Evolutionary conservation across 2,888 invertebrate species (phyloP), one percentile per base, ranked within the genome.

Genomic region (Tetheella fluctuosa): DNA sequence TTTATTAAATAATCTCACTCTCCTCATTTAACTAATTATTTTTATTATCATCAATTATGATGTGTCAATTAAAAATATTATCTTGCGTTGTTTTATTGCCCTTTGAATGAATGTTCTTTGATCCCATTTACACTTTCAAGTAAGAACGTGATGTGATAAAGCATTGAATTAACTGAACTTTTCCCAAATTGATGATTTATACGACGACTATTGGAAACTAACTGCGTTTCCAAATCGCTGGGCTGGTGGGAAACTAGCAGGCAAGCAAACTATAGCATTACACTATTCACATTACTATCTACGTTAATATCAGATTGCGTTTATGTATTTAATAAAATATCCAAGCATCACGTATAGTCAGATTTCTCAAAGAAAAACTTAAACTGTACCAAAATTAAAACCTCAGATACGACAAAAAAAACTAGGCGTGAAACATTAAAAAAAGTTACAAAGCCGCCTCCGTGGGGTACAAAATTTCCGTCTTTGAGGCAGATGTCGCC

Each of bases 11-110:
- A 30, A 30, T 30, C 10, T 30, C 10, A 28, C 7, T 8, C 85
- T 87, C n/a, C n/a, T n/a, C n/a, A n/a, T n/a, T 84, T 65, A 78
- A 84, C 85, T 85, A 85, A 88, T 87, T 86, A 84, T n/a, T 48
- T 20, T 48, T 48, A 42, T n/a, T 17, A 42, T 17, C 13, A 48
- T 20, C 20, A 48, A 48, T 48, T 48, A 20, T n/a, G 5, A 17
- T 15, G 17, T 42, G 42, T 17, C 42, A 42, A n/a, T 48, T 20
- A n/a, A 20, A 4, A 20, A 20, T 20, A 20, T 8, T n/a, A 48
- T 48, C 7, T 1, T 15, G 1, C 3, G 1, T 48, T 48, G 48
- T 48, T 48, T 20, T 48, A n/a, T 20, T 2, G 20, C 7, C 17
- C 10, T 17, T 7, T 20, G 10, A 20, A 20, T 48, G 2, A 10